Evolutionary conservation across 2,113 vertebrate genomes (phyloP).

Genomic region (Semnopithecus entellus): DNA sequence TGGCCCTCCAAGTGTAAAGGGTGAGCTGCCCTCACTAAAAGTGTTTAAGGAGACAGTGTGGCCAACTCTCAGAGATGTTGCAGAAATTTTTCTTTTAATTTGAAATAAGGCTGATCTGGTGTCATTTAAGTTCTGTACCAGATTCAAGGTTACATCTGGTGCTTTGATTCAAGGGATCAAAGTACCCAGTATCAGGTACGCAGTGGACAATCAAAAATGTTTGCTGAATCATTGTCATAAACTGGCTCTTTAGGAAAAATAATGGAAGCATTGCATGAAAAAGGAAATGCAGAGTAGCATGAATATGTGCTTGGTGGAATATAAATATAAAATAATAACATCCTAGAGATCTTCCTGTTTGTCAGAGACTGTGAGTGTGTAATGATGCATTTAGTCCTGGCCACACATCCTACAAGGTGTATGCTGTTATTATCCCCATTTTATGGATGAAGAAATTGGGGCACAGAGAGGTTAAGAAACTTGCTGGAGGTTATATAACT

Average conservation of each 20-base stretch:
- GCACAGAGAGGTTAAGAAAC: background rate
- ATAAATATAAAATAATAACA: slow-evolving; percentile 12
- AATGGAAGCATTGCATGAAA: background rate
- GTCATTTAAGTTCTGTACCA: background rate
- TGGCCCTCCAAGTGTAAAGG: background rate
- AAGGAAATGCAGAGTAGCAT: background rate
- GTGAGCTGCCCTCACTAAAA: background rate
- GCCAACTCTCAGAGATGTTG: background rate
- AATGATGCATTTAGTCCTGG: background rate
- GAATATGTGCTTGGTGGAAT: background rate
- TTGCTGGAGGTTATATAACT: background rate
- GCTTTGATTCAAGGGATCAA: background rate
- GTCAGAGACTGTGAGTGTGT: background rate
- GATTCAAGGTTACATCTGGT: slow-evolving; percentile 37
- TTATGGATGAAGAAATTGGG: slow-evolving; percentile 8
- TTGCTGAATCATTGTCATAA: background rate
- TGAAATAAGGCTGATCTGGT: background rate
- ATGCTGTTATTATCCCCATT: background rate
- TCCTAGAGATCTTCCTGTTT: background rate
- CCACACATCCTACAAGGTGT: background rate
- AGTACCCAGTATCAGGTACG: background rate
- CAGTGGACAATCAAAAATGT: background rate
- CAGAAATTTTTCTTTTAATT: background rate
- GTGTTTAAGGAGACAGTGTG: background rate
- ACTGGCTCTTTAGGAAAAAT: background rate